These are phyloP conservation scores for Nettapus auritus DNA, from an alignment of 2,113 vertebrate genomes.

Conservation along the genomic window DNA sequence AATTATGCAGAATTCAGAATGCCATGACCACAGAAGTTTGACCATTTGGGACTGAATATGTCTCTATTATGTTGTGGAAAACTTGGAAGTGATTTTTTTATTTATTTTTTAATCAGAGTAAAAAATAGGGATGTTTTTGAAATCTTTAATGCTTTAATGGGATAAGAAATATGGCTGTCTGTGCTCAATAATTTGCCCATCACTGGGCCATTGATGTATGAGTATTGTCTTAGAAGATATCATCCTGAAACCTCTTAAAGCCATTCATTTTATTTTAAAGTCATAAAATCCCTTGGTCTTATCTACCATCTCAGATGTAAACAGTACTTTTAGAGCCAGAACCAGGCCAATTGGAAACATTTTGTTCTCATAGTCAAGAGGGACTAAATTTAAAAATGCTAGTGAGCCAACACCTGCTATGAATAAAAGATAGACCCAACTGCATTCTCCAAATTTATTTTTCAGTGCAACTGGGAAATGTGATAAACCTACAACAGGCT, in stretches of 20 bases:
- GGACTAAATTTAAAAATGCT: slow-evolving; percentile 49
- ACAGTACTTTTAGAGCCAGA: slow-evolving; percentile 15
- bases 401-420: slow-evolving; percentile 31
- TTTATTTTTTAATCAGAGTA: not conserved
- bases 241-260: slow-evolving; percentile 5
- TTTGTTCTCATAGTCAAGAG: slow-evolving; percentile 19
- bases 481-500: not conserved
- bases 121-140: not conserved
- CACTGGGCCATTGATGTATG: not conserved
- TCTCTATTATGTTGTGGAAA: not conserved
- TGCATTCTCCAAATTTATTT: slow-evolving; percentile 21
- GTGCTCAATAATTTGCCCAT: not conserved
- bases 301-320: not conserved
- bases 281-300: not conserved
- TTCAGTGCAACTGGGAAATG: not conserved
- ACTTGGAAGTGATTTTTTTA: not conserved
- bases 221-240: not conserved
- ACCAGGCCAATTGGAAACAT: not conserved
- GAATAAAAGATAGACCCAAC: not conserved
- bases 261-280: not conserved
- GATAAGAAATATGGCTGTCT: not conserved
- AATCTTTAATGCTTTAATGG: not conserved
- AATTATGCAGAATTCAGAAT: not conserved
- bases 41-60: not conserved
- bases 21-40: not conserved